These are phyloP conservation scores for Stomatorhinus walkeri DNA, from an alignment of 2,797 vertebrate genomes.

Conservation along the genomic window DNA sequence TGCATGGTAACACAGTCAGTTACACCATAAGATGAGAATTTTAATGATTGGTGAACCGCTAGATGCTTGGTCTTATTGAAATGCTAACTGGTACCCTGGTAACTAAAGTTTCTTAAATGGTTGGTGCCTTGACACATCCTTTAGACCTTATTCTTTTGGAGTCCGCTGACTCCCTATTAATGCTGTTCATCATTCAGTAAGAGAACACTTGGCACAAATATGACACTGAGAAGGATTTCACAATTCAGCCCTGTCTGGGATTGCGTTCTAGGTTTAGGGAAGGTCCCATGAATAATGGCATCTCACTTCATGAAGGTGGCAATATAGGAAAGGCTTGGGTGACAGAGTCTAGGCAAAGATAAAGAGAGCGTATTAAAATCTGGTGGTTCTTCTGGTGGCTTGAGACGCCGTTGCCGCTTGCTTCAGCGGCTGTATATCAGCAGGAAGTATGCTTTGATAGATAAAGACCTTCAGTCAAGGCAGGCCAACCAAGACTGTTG, in stretches of 20 bases:
- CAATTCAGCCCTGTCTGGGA: not conserved
- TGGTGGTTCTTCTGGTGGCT: slow-evolving; percentile 12
- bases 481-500: slow-evolving; percentile 30
- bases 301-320: not conserved
- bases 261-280: not conserved
- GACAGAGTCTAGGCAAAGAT: not conserved
- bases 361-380: not conserved
- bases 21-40: not conserved
- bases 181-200: not conserved
- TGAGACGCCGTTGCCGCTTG: slow-evolving; percentile 24
- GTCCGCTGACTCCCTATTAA: not conserved
- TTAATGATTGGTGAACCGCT: not conserved
- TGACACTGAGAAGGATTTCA: not conserved
- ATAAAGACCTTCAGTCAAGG: slow-evolving; percentile 38
- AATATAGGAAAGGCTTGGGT: not conserved
- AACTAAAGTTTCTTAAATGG: not conserved
- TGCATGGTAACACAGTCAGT: not conserved
- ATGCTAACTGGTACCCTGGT: not conserved
- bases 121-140: not conserved
- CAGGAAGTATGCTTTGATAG: slow-evolving; percentile 44
- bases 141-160: not conserved
- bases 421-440: slow-evolving; percentile 33
- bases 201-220: not conserved
- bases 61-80: not conserved
- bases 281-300: not conserved